Evolutionary conservation across 2,888 invertebrate genomes (phyloP), one percentile per base, ranked within the genome.

Genomic region (Cosmia pyralina): DNA sequence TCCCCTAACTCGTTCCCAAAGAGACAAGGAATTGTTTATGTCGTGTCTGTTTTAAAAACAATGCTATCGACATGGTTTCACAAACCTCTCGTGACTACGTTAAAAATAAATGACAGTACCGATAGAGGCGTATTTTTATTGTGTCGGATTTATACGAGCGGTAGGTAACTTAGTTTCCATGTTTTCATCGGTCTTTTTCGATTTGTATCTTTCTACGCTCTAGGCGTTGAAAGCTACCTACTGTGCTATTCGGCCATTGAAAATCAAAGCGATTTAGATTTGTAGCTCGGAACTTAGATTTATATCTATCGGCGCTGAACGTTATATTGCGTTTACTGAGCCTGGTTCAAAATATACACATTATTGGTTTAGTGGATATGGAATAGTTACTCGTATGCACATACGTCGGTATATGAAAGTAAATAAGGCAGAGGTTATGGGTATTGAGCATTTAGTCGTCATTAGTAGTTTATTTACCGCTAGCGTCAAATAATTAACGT

Each of bases 11-110:
- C 83, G 78, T 66, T 88, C 81, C 87, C 81, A 79, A 86, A 90
- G 88, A 90, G 89, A 91, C 90, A 87, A 83, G 82, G 84, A 88
- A 90, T 89, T 89, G 89, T 91, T 90, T 90, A 88, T 90, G 88
- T 87, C 85, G 79, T 85, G 87, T 85, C 80, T 85, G 77, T 87
- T 83, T 80, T 72, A 81, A 87, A 85, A 89, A 89, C 86, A 85
- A 85, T 84, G 79, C 86, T 74, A 81, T 86, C 77, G 78, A 86
- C 84, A 84, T 79, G 64, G 69, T 80, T 84, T 86, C 82, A 87
- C 85, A 87, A 87, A 86, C 85, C 84, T 82, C 77, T 73, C 69
- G 85, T 75, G 86, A 83, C 82, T 85, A 77, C 81, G 86, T 90
- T 87, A 87, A 88, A 89, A 92, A 89, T 90, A 90, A 91, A 92